These are phyloP conservation scores for Acanthosoma haemorrhoidale DNA, from an alignment of 2,888 invertebrate genomes.

Conservation along the genomic window DNA sequence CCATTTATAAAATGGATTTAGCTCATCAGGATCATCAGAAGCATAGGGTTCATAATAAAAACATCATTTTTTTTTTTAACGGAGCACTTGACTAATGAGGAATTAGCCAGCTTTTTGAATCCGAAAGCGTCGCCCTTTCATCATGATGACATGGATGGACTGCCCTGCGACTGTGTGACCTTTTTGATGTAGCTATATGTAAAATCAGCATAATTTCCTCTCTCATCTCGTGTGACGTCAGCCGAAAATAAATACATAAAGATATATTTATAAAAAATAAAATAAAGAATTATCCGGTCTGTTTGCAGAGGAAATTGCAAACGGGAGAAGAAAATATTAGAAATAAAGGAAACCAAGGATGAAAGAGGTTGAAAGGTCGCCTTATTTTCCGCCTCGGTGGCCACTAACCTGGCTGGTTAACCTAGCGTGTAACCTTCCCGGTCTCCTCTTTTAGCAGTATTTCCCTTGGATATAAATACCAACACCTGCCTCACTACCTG, in stretches of 20 bases:
- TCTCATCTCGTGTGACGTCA: too few relatives aligned
- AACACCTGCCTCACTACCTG: background rate
- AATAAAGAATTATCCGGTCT: constrained; percentile 2
- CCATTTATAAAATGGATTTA: too few relatives aligned
- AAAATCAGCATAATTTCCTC: background rate
- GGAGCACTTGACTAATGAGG: background rate
- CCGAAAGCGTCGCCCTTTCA: background rate
- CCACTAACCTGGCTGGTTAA: constrained; percentile 22
- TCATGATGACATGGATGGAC: background rate
- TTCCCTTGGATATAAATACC: constrained; percentile 4
- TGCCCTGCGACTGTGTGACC: too few relatives aligned
- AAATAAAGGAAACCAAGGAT: constrained; percentile 20
- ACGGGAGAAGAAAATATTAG: constrained; percentile 3
- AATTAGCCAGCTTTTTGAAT: background rate
- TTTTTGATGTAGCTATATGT: background rate
- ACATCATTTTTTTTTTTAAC: too few relatives aligned
- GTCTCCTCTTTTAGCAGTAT: constrained; percentile 10
- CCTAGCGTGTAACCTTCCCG: constrained; percentile 26
- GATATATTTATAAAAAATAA: background rate
- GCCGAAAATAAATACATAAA: background rate
- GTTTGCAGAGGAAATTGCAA: background rate
- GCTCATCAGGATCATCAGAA: too few relatives aligned
- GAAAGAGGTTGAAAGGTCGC: constrained; percentile 21
- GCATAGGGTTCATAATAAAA: too few relatives aligned
- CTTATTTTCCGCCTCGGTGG: constrained; percentile 23